A percentile compares a stretch with the other conserved stretches of the same genome.
These are phyloP conservation scores for Metridium senile DNA, from an alignment of 92 coral and sea anemone genomes.

Conservation along the genomic window DNA sequence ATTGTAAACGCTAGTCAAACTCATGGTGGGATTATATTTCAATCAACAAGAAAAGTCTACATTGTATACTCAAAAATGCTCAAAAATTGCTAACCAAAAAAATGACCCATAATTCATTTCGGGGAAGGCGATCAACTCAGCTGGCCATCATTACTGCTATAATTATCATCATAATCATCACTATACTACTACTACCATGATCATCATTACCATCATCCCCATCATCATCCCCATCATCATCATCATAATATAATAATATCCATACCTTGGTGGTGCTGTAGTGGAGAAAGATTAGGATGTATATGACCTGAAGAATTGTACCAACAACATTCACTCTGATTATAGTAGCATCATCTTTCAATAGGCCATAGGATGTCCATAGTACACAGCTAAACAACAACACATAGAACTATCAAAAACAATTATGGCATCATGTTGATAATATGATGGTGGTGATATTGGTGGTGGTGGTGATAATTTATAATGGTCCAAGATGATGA, in stretches of 20 bases:
- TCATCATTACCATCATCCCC: background rate
- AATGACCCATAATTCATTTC: too few species aligned
- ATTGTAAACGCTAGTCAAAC: too few species aligned
- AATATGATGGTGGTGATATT: background rate
- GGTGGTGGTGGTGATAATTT: background rate
- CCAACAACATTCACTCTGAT: constrained; percentile 70
- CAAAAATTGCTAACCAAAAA: too few species aligned
- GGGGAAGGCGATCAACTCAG: too few species aligned
- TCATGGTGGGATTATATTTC: too few species aligned
- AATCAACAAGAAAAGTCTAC: too few species aligned
- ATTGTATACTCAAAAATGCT: too few species aligned
- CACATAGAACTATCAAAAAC: too few species aligned
- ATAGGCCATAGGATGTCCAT: constrained; percentile 80
- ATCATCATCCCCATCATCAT: background rate
- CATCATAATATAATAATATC: background rate
- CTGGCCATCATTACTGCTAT: background rate
- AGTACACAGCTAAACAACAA: constrained; percentile 75
- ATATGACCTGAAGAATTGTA: constrained; percentile 63
- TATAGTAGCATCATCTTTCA: constrained; percentile 60
- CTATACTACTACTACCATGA: too few species aligned
- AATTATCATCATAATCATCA: too few species aligned
- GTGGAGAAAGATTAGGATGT: constrained; percentile 64
- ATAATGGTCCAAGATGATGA: too few species aligned
- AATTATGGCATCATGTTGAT: too few species aligned
- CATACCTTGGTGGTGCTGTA: constrained; percentile 17